Percentiles rank a stretch among this genome's conserved stretches.
Evolutionary conservation across 2,113 vertebrate genomes (phyloP).

Genomic region (Ginglymostoma cirratum): DNA sequence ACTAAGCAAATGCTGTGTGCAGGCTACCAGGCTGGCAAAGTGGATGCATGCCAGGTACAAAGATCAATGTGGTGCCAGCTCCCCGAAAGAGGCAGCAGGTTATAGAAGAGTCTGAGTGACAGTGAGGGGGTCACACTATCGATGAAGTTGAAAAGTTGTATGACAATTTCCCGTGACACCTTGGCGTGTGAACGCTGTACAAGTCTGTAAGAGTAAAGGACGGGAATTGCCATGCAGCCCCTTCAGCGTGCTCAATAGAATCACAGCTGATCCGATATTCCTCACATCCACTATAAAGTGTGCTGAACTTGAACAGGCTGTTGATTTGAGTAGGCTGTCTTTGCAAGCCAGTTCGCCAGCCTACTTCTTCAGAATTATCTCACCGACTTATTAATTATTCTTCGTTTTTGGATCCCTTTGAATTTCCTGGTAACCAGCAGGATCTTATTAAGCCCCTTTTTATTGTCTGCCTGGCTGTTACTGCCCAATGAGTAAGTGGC

Average conservation of each 20-base stretch:
- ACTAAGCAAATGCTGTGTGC: constrained; percentile 78
- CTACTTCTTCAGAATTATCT: not conserved
- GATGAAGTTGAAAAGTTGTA: not conserved
- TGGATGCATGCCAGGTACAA: constrained; percentile 86
- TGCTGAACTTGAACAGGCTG: not conserved
- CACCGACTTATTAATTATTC: not conserved
- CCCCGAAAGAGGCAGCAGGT: not conserved
- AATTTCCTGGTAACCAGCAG: not conserved
- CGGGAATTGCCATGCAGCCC: too few species aligned
- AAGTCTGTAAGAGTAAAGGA: too few species aligned
- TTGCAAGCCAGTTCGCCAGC: too few species aligned
- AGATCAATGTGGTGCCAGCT: not conserved
- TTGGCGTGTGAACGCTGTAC: too few species aligned
- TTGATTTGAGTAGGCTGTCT: too few species aligned
- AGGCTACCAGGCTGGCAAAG: constrained; percentile 58
- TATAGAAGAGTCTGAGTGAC: not conserved
- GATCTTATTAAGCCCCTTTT: not conserved
- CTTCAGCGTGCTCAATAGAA: too few species aligned
- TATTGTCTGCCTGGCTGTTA: not conserved
- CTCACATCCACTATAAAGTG: too few species aligned
- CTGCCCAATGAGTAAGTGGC: not conserved
- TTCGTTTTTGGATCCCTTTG: not conserved
- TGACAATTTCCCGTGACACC: too few species aligned
- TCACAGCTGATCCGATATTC: too few species aligned
- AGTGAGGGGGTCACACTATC: not conserved